phyloP scores from a whole-genome alignment of 2,113 vertebrate species.

The Leptocoma aspasia region DNA sequence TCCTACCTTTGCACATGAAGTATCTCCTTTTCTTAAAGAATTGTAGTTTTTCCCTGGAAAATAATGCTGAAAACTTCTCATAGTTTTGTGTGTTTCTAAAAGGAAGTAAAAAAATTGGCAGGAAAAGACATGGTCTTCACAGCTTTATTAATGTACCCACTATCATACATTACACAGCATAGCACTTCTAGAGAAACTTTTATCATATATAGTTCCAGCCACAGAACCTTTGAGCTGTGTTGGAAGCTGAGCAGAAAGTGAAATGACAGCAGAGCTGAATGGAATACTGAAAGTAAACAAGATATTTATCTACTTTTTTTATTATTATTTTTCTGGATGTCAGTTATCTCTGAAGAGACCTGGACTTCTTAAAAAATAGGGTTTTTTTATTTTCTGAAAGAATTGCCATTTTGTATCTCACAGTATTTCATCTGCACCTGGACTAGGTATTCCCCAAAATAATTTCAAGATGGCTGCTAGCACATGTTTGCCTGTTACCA shows the following conservation, averaged over 20 bases:
- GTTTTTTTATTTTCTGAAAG: not conserved
- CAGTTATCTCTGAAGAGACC: not conserved
- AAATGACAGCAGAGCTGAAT: not conserved
- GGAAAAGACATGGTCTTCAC: not conserved
- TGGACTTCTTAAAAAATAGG: not conserved
- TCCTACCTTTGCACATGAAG: not conserved
- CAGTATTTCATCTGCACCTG: not conserved
- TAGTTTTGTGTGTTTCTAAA: not conserved
- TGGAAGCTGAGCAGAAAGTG: not conserved
- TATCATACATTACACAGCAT: not conserved
- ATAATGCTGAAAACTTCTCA: not conserved
- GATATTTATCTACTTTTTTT: not conserved
- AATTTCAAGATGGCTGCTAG: not conserved
- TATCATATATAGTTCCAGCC: not conserved
- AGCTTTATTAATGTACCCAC: not conserved
- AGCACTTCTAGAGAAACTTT: not conserved
- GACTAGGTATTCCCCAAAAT: not conserved
- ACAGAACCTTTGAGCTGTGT: not conserved
- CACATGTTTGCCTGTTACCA: not conserved
- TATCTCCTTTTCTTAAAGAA: not conserved
- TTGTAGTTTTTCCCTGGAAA: not conserved
- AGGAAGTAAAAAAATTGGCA: not conserved
- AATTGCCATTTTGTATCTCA: not conserved
- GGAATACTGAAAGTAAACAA: not conserved
- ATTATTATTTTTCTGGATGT: not conserved